Base-by-base conservation (phyloP, 2,888 invertebrate genomes). In the Volucella inanis region DNA sequence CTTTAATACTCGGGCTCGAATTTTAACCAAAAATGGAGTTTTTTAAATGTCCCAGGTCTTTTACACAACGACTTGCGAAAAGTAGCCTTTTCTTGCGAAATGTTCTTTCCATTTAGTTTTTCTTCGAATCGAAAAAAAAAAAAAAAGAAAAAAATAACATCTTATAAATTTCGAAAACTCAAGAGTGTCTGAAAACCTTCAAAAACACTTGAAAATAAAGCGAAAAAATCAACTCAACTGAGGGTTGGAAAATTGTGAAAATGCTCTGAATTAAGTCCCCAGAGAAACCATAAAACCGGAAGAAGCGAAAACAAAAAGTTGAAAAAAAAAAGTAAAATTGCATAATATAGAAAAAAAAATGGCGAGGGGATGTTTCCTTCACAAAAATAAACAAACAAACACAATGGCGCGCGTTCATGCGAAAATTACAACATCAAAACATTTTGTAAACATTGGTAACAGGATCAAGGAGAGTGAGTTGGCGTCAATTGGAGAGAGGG, bases 221-320 rank as follows among this genome's bases (percentile, higher is more conserved):
- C 49, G 39, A 54, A 76, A 67, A 43, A 67, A 41, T 8, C 14
- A 61, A 45, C 68, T 31, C 15, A 6, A 31, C 6, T 9, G 64
- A 52, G 71, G 71, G 43, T 43, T 64, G 52, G 41, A 71, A 55
- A 52, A 38, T 78, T 49, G 31, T 31, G 31, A 31, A 31, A 31
- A 31, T 31, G 6, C 31, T 31, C 68, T 52, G 68, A 45, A 62
- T 77, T 38, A 64, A 78, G 50, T 71, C 78, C 64, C 78, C 50
- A 59, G 71, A 71, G 78, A 78, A 78, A 71, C 78, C 78, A 71
- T 78, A 71, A 78, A 78, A 65, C 78, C 78, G 78, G 78, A 78
- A 78, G 22, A 22, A 62, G 45, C 12, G 39, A 59, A 49, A 31
- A 45, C n/a, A 38, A 45, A 41, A 11, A 31, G 8, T 4, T 14